Conservation (phyloP, 2,797 vertebrate species). For the Bradypodion ventrale region DNA sequence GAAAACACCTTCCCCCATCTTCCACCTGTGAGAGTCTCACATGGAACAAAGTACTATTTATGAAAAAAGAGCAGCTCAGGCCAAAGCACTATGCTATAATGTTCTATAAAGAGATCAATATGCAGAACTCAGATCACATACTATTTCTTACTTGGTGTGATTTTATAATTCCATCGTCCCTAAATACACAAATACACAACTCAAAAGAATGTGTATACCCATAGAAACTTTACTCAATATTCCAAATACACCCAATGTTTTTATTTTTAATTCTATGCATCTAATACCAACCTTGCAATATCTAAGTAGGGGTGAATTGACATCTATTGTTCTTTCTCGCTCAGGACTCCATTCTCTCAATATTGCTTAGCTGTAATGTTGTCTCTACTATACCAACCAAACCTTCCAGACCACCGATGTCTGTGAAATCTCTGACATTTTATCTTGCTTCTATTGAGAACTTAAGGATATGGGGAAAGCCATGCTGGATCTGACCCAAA, state of each 20-base stretch:
- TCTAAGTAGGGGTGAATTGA: neutral
- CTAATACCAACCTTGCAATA: neutral
- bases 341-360: neutral
- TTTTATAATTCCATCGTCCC: neutral
- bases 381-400: neutral
- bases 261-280: neutral
- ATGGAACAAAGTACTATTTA: neutral
- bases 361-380: neutral
- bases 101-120: neutral
- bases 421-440: neutral
- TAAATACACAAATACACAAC: no score
- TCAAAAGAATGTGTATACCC: neutral
- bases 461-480: neutral
- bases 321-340: no score
- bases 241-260: neutral
- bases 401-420: neutral
- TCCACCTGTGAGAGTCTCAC: neutral
- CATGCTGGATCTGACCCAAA: neutral
- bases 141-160: neutral
- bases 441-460: neutral
- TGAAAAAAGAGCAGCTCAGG: neutral
- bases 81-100: no score
- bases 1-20: neutral
- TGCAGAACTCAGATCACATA: neutral
- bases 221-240: neutral